Base-by-base conservation (phyloP, 2,797 vertebrate genomes). In the Ctenosaura bakeri region DNA sequence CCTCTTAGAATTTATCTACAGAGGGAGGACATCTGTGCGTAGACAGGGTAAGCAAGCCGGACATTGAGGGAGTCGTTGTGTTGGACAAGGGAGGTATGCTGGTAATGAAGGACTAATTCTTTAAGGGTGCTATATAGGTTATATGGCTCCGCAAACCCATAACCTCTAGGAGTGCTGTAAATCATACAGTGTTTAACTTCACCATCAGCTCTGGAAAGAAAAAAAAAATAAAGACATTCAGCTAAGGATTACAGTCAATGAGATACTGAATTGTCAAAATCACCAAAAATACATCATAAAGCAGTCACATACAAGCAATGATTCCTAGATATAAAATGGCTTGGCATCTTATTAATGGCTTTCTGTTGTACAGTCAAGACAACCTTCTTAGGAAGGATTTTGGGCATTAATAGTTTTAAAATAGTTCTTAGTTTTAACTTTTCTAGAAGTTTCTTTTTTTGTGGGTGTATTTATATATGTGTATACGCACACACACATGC, bases 141-240 rank as follows among this genome's bases (percentile, higher is more conserved):
- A 97, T 98, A 99, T 0, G 99, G 99, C 95, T 99, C 99, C 0
- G 99, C 98, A 89, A 99, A 99, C 90, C 99, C 99, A 0, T 98
- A 99, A 96, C 99, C 99, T 0, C 98, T 98, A 13, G 98, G 97
- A 16, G 98, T 99, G 98, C 98, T 98, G 98, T 98, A 98, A 97
- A 99, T 99, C 92, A 99, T 98, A 94, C 99, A 99, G 98, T 99
- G 99, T 93, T 99, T 99, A 97, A 99, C 98, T 95, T 99, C 98
- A 0, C 98, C 98, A 0, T 98, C 98, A 13, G 98, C 98, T 64
- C 99, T 99, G 97, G 46, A 96, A 95, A 2, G 87, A 92, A 94
- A 46, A 46, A 46, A 46, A 92, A 91, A 81, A 95, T 87, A 93
- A 71, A 89, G 74, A 69, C 56, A 52, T 2, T 78, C 35, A 71